phyloP scores from a whole-genome alignment of 1,140 invertebrate species.

The Holotrichia oblita region DNA sequence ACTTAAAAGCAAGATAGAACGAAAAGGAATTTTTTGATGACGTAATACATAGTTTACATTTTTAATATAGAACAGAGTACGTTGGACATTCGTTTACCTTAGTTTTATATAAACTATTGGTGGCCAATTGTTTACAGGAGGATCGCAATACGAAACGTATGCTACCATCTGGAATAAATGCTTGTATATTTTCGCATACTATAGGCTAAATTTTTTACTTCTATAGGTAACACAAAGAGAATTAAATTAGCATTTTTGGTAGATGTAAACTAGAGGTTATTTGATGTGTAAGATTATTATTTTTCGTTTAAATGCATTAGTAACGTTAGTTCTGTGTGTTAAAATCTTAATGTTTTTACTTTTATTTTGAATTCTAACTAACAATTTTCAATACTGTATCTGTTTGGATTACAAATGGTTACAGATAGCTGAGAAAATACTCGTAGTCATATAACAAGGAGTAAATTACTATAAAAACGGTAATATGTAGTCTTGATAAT shows the following conservation, averaged over 20 bases:
- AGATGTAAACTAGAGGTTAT: no score
- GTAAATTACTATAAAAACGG: no score
- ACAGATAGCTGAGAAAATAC: no score
- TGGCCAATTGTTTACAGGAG: background rate
- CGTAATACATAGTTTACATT: constrained; percentile 3
- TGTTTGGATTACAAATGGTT: no score
- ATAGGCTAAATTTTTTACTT: background rate
- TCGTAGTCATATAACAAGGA: no score
- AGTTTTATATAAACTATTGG: constrained; percentile 1
- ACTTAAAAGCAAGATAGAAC: background rate
- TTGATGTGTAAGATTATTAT: no score
- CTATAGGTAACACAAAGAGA: background rate
- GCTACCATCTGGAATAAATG: constrained; percentile 10
- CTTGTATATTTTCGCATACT: background rate
- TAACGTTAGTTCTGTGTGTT: no score
- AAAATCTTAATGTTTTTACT: no score
- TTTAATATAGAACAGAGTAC: constrained; percentile 4
- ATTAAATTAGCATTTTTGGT: background rate
- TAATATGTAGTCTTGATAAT: no score
- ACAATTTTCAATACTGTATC: no score
- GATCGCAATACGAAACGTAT: background rate
- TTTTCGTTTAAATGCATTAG: no score
- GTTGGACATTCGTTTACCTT: constrained; percentile 26
- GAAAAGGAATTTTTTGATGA: background rate
- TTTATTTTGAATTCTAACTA: no score